Conservation (phyloP, 2,797 vertebrate genomes). For the Muraenolepis orangiensis region DNA sequence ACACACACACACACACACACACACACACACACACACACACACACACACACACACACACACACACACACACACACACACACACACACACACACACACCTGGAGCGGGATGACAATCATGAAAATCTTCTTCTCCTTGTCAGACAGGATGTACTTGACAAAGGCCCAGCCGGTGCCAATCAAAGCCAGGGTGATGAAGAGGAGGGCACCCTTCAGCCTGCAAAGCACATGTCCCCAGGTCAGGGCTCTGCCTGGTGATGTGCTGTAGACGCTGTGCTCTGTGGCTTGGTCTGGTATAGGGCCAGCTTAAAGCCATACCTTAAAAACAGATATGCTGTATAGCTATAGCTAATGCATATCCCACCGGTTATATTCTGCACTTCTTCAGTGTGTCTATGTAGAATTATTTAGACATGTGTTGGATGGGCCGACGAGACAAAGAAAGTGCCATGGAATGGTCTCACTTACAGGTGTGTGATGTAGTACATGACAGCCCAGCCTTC, state of each 20-base stretch:
- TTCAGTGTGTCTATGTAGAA: no score
- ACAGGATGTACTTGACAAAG: conserved; percentile 84
- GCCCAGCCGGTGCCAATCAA: conserved; percentile 85
- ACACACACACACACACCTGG: conserved; percentile 64
- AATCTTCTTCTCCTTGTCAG: conserved; percentile 87
- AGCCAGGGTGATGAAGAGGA: conserved; percentile 86
- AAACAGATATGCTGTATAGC: no score
- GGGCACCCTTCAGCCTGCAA: conserved; percentile 80
- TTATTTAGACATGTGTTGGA: no score
- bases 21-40: no score
- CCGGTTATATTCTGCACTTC: no score
- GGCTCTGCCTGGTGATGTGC: no score
- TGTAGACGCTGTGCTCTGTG: no score
- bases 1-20: no score
- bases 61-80: no score
- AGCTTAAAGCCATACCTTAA: not conserved
- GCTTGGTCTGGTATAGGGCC: not conserved
- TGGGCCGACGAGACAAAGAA: no score
- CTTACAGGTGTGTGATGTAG: conserved; percentile 84
- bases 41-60: no score
- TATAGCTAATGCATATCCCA: no score
- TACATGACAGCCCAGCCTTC: conserved; percentile 85
- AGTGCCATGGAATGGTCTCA: not conserved
- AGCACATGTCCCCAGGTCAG: not conserved
- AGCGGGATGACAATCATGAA: conserved; percentile 85